Percentiles rank a stretch among this genome's conserved stretches.
phyloP scores from a whole-genome alignment of 2,797 vertebrate genomes.

The Labeo calbasu region DNA sequence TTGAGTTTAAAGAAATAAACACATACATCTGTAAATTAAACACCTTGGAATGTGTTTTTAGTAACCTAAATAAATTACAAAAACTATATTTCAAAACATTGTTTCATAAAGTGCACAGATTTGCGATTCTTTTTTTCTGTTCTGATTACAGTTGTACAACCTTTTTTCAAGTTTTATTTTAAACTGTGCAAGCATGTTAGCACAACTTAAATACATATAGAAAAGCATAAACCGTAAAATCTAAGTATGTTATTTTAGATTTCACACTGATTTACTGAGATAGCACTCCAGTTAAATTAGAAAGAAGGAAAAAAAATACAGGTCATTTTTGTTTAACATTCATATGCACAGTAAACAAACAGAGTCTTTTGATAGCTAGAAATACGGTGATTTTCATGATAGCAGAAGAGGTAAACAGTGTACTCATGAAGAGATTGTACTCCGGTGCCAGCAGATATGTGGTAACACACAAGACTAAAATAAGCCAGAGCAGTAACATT shows the following conservation, averaged over 20 bases:
- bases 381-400: conserved; percentile 26
- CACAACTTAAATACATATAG: not conserved
- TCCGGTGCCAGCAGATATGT: conserved; percentile 35
- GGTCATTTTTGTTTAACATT: not conserved
- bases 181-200: too few relatives aligned
- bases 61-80: not conserved
- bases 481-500: conserved; percentile 38
- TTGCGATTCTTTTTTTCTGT: too few relatives aligned
- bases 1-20: not conserved
- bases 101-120: not conserved
- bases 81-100: not conserved
- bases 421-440: conserved; percentile 14
- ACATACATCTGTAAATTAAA: conserved; percentile 24
- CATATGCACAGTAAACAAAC: not conserved
- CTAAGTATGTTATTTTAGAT: not conserved
- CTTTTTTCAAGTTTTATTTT: too few relatives aligned
- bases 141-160: too few relatives aligned
- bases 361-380: conserved; percentile 3
- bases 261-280: not conserved
- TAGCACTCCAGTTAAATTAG: not conserved
- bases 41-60: not conserved
- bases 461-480: conserved; percentile 46
- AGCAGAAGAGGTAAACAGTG: conserved; percentile 32
- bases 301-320: not conserved
- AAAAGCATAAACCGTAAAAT: not conserved